Base-by-base conservation (phyloP, 2,113 vertebrate genomes). In the Verasper variegatus region DNA sequence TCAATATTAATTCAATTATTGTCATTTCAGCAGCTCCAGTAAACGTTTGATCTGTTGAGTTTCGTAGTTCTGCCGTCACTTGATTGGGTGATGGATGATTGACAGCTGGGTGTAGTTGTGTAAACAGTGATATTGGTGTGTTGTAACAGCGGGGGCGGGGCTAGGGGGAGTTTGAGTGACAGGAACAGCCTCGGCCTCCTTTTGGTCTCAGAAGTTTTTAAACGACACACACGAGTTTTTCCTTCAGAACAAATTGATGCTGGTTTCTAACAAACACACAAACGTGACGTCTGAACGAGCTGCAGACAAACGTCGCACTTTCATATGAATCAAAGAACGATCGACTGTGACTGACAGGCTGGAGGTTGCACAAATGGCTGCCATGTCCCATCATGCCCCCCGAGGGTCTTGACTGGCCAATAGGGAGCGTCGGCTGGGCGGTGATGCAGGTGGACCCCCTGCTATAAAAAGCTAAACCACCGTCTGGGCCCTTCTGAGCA, bases 401-500 rank as follows among this genome's bases (percentile, higher is more conserved):
- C 54, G 71, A 74, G 59, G 27, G 27, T 27, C 67, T n/a, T 17
- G 18, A 45, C 14, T 5, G 85, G 74, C 97, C 97, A 98, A 97
- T 96, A 89, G 92, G 93, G 81, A 74, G 47, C 7, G 59, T 68
- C 66, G 2, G 17, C 73, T 89, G 14, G 57, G 31, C 72, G 81
- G 84, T 89, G 95, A 92, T 93, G 95, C 88, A 83, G 86, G 90
- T 12, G 5, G 77, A 88, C 88, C 93, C 94, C 80, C 91, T 87
- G 71, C 95, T 99, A 99, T 96, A 99, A 95, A 96, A 96, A 78
- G 94, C 84, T 83, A 89, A 90, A 81, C 76, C 87, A 90, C 95
- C 91, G 90, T 95, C 82, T 94, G 94, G 95, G 89, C 95, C 92
- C 94, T 96, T 95, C 93, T 96, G 95, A 99, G 98, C 97, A 97